Percentiles rank a stretch among this genome's conserved stretches.
Evolutionary conservation across 2,797 vertebrate species (phyloP).

Genomic region (Moxostoma hubbsi): DNA sequence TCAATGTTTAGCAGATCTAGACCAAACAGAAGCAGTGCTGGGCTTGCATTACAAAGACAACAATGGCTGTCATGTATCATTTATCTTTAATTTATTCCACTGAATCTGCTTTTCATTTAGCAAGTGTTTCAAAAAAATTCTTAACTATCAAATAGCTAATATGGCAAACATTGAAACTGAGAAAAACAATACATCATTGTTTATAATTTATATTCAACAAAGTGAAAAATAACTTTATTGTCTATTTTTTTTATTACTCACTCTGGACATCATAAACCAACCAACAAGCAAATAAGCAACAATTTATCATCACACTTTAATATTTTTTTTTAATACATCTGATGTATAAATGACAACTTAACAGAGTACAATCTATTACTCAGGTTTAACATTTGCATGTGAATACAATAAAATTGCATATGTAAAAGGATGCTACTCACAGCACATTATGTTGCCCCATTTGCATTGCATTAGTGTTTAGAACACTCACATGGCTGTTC

Average conservation of each 20-base stretch:
- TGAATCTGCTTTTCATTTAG: constrained; percentile 7
- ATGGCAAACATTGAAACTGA: background rate
- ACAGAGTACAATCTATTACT: constrained; percentile 81
- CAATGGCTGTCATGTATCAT: constrained; percentile 13
- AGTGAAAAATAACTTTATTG: background rate
- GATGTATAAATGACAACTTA: constrained; percentile 83
- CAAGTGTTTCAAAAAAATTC: background rate
- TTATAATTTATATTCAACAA: background rate
- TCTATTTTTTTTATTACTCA: constrained; percentile 19
- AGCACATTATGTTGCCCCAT: constrained; percentile 78
- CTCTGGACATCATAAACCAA: background rate
- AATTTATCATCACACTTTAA: constrained; percentile 77
- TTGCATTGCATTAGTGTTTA: constrained; percentile 76
- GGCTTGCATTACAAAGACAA: background rate
- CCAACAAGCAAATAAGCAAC: constrained; percentile 16
- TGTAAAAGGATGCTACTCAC: constrained; percentile 79
- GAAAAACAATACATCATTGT: background rate
- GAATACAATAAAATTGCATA: constrained; percentile 75
- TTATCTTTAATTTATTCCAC: background rate
- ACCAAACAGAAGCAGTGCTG: constrained; percentile 2
- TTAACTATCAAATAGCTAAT: background rate
- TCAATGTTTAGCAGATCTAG: constrained; percentile 9
- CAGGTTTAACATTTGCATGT: constrained; percentile 77
- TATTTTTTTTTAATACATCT: constrained; percentile 80
- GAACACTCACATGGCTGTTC: constrained; percentile 65